phyloP scores from a whole-genome alignment of 2,888 invertebrate genomes.

The Lasioglossum leucozonium region DNA sequence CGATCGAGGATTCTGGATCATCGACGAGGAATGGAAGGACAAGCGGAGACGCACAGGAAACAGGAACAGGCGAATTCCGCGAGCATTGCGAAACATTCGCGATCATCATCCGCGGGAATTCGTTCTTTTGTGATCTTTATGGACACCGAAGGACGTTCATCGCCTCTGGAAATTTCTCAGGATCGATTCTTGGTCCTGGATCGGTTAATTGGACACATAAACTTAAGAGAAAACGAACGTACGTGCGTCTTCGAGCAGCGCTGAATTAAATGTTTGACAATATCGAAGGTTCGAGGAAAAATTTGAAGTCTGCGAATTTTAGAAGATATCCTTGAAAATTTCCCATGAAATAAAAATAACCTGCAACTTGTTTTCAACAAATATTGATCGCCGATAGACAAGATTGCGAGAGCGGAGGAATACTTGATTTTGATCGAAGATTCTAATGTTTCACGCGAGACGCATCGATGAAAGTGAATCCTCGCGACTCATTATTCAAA shows the following conservation, averaged over 20 bases:
- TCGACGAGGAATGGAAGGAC: constrained; percentile 80
- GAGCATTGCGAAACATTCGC: constrained; percentile 66
- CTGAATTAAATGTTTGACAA: too few relatives aligned
- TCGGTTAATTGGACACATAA: neutral
- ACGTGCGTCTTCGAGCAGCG: too few relatives aligned
- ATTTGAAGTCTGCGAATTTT: too few relatives aligned
- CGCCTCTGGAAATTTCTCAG: constrained; percentile 47
- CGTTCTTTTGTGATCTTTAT: constrained; percentile 46
- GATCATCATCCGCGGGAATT: constrained; percentile 57
- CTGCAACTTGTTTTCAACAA: neutral
- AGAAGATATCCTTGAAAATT: too few relatives aligned
- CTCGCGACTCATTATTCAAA: constrained; percentile 38
- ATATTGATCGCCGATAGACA: neutral
- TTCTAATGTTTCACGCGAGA: neutral
- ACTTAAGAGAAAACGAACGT: too few relatives aligned
- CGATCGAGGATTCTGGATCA: constrained; percentile 70
- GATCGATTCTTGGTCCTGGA: neutral
- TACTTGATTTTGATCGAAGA: neutral
- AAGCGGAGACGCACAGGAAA: constrained; percentile 54
- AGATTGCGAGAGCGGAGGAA: neutral
- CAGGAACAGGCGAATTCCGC: constrained; percentile 73
- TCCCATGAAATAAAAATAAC: neutral
- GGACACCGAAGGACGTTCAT: constrained; percentile 38
- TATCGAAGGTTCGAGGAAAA: too few relatives aligned
- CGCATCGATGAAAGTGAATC: constrained; percentile 13